phyloP scores from a whole-genome alignment of 2,113 vertebrate genomes.

The Lamprotornis superbus region DNA sequence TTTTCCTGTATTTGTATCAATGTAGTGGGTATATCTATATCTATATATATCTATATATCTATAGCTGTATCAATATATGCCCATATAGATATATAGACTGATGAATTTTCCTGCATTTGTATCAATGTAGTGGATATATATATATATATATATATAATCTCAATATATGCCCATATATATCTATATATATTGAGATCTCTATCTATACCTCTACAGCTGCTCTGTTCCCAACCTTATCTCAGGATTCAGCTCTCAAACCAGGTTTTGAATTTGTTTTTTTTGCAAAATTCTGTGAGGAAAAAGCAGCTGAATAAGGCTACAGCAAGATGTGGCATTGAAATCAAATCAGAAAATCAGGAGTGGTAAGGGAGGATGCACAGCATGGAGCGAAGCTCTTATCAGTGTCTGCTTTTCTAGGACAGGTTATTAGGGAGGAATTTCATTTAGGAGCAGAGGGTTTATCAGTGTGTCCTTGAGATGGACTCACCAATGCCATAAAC shows the following conservation, averaged over 20 bases:
- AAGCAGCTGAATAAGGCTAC: not conserved
- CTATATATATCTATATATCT: too few relatives aligned
- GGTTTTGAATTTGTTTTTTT: not conserved
- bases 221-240: not conserved
- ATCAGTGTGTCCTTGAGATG: not conserved
- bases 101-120: too few relatives aligned
- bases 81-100: too few relatives aligned
- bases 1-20: not conserved
- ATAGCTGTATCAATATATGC: too few relatives aligned
- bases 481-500: not conserved
- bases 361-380: not conserved
- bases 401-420: not conserved
- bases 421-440: not conserved
- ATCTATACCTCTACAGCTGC: not conserved
- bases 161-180: too few relatives aligned
- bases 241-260: not conserved
- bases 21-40: not conserved
- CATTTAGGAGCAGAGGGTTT: not conserved
- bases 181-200: not conserved
- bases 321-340: not conserved
- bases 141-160: not conserved
- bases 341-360: not conserved
- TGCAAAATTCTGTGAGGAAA: not conserved
- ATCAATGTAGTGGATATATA: too few relatives aligned
- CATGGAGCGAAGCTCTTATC: not conserved